phyloP scores from a whole-genome alignment of 2,888 invertebrate species.

The Nomada lathburiana region DNA sequence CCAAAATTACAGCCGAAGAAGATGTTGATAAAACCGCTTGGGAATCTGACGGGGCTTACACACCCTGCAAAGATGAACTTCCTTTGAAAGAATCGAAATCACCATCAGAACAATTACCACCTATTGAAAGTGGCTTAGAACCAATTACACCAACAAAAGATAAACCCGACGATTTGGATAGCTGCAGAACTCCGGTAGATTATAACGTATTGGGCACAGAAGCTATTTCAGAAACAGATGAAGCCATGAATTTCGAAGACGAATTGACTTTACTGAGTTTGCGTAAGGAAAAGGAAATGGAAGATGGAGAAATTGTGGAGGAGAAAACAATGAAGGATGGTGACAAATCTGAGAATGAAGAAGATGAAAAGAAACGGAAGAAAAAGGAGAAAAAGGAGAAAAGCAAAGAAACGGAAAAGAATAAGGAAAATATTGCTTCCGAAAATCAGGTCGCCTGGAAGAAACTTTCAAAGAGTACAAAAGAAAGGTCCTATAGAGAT shows the following conservation, averaged over 20 bases:
- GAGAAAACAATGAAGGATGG: constrained; percentile 62
- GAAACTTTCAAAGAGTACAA: constrained; percentile 91
- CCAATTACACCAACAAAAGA: constrained; percentile 82
- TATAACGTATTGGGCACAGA: constrained; percentile 84
- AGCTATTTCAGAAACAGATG: constrained; percentile 84
- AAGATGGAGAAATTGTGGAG: constrained; percentile 80
- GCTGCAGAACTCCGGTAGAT: constrained; percentile 83
- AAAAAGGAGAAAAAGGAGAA: constrained; percentile 84
- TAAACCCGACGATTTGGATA: constrained; percentile 77
- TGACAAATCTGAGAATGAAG: constrained; percentile 75
- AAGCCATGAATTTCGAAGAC: constrained; percentile 83
- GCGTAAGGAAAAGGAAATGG: constrained; percentile 83
- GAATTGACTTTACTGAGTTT: constrained; percentile 81
- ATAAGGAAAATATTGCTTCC: constrained; percentile 85
- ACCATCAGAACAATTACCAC: constrained; percentile 42
- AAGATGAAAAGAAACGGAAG: constrained; percentile 85
- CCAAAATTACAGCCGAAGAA: constrained; percentile 16
- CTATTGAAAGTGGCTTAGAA: constrained; percentile 80
- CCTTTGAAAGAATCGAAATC: constrained; percentile 72
- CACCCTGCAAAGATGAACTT: constrained; percentile 82
- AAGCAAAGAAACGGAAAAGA: constrained; percentile 84
- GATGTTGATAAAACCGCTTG: constrained; percentile 63
- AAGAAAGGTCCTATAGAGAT: constrained; percentile 92
- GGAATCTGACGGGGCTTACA: constrained; percentile 82
- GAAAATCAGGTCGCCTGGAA: constrained; percentile 89